phyloP scores from a whole-genome alignment of 1,140 invertebrate species.

The Drosophila novamexicana region DNA sequence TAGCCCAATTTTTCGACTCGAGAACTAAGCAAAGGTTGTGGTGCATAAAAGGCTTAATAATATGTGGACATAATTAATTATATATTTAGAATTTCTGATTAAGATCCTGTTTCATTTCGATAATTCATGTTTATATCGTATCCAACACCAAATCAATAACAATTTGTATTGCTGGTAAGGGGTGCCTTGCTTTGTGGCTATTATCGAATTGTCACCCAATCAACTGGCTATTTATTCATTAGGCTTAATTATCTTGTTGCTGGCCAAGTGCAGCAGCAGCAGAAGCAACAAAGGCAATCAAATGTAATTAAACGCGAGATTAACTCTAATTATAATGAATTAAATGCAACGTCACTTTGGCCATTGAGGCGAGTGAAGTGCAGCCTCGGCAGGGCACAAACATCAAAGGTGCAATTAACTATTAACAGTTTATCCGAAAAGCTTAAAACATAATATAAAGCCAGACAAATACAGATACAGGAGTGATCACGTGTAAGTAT shows the following conservation, averaged over 20 bases:
- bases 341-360: conserved; percentile 59
- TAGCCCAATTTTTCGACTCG: too few relatives aligned
- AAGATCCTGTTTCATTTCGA: too few relatives aligned
- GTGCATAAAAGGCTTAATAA: too few relatives aligned
- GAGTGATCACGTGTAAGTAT: conserved; percentile 14
- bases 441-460: conserved; percentile 43
- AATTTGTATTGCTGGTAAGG: conserved; percentile 13
- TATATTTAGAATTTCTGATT: too few relatives aligned
- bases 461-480: neutral
- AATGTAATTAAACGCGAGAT: conserved; percentile 80
- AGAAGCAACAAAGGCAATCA: conserved; percentile 58
- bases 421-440: conserved; percentile 61
- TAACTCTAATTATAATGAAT: conserved; percentile 80
- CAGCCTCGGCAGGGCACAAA: conserved; percentile 28
- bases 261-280: conserved; percentile 13
- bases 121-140: too few relatives aligned
- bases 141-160: conserved; percentile 13
- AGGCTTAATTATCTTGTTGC: conserved; percentile 52
- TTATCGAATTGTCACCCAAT: conserved; percentile 40
- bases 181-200: neutral
- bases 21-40: too few relatives aligned
- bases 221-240: conserved; percentile 66
- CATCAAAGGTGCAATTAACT: conserved; percentile 75
- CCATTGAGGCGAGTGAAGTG: conserved; percentile 40
- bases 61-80: too few relatives aligned